Conservation (phyloP, 2,797 vertebrate genomes). For the Myotis pilosus region DNA sequence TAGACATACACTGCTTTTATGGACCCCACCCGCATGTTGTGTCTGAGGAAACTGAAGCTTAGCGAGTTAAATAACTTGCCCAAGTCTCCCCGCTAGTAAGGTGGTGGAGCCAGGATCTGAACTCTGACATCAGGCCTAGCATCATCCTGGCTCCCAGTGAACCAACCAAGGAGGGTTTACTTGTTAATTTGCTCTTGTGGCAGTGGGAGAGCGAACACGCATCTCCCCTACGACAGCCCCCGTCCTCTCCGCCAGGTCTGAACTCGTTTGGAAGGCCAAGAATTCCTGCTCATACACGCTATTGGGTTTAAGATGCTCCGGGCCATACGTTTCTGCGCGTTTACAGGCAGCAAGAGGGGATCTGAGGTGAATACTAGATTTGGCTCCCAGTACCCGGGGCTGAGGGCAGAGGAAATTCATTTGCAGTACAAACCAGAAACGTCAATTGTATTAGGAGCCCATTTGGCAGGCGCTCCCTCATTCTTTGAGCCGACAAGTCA, state of each 20-base stretch:
- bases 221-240: not conserved
- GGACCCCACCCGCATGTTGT: not conserved
- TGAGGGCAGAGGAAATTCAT: constrained; percentile 62
- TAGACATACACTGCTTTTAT: not conserved
- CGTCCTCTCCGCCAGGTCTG: constrained; percentile 9
- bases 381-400: constrained; percentile 50
- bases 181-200: constrained; percentile 4
- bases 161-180: not conserved
- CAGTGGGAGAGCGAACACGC: not conserved
- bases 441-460: constrained; percentile 67
- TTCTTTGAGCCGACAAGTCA: constrained; percentile 61
- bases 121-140: not conserved
- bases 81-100: not conserved
- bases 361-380: constrained; percentile 77
- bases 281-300: not conserved
- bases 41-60: not conserved
- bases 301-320: constrained; percentile 29
- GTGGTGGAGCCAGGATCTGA: not conserved
- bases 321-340: not conserved
- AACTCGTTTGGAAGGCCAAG: constrained; percentile 59
- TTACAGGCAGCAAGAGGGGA: constrained; percentile 76
- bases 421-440: constrained; percentile 61
- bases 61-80: not conserved
- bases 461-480: constrained; percentile 54
- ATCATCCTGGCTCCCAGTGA: not conserved